Evolutionary conservation across 2,797 vertebrate genomes (phyloP), one percentile per base, ranked within the genome.

Genomic region (Oreonectes daqikongensis): DNA sequence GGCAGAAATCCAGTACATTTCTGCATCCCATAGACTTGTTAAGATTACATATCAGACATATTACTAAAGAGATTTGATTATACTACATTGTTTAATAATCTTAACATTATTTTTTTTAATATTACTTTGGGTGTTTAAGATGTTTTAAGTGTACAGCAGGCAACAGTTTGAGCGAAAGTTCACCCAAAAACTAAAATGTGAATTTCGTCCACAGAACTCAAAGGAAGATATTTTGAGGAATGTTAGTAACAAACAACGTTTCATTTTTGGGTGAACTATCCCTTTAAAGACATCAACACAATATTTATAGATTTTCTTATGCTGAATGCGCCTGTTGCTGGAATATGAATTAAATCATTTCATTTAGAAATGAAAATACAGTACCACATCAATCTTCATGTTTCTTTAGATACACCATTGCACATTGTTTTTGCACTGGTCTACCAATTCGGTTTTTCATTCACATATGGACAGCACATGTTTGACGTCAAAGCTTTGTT

Each of bases 381-480:
- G 17, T 44, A 14, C 3, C 30, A 20, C 52, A 55, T 38, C 24
- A 18, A 32, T 35, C 22, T 32, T 22, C 14, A 2, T 15, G 14
- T 30, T 44, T 28, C 17, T n/a, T 67, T 50, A 12, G 2, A 15
- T 20, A 69, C 1, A 30, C 28, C 24, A 46, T 2, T 32, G 20
- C 20, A 64, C 20, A 46, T 35, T n/a, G 59, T 61, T 20, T 20
- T 20, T n/a, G n/a, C n/a, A n/a, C 6, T 60, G 28, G 32, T 26
- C 38, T 35, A 61, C 26, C 44, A 12, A 32, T 48, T 42, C 7
- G 32, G 40, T 6, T 2, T 6, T 4, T 15, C 22, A 64, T 30
- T 73, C 17, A 5, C 71, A 74, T 42, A 55, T 55, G 72, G 61
- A 55, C 48, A 42, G 38, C 72, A 44, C 20, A 15, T 65, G 71